Evolutionary conservation across 2,113 vertebrate species (phyloP), one percentile per base, ranked within the genome.

Genomic region (Chrysochloris asiatica): DNA sequence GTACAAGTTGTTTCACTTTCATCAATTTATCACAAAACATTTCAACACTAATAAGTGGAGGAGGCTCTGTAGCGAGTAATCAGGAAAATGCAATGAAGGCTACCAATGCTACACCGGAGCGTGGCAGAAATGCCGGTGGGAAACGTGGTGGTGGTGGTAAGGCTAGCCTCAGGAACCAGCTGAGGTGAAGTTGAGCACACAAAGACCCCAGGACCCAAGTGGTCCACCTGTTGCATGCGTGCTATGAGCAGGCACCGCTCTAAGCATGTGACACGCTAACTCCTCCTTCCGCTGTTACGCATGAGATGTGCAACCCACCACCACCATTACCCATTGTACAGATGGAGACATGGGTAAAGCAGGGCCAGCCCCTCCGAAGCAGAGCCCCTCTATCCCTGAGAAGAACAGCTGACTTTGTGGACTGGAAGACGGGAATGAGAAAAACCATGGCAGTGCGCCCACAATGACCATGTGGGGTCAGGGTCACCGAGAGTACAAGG

Each of bases 61-160:
- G 2, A 43, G 28, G 26, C 59, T 33, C 54, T 22, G 6, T 22
- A 56, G n/a, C n/a, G n/a, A 38, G 41, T 65, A 9, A 83, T 19
- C 17, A 50, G 26, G 47, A 71, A 65, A n/a, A 36, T 9, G 22
- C 36, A 9, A 43, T 8, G 0, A 28, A 88, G 36, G 30, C 75
- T 48, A 52, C n/a, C 9, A 3, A 36, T 1, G 1, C 7, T 11
- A 28, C 14, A 16, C 14, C 21, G 5, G 30, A 1, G 5, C 43
- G 59, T 16, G 1, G 52, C 47, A 73, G 56, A 41, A 67, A 21
- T 4, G 67, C 19, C 1, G 43, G 67, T 33, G 67, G 52, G 10
- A 10, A 3, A 36, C 45, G 14, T 54, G 48, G 26, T 26, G 24
- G 24, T 41, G 45, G 41, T 69, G 69, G 59, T 14, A 22, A 7